Conservation (phyloP, 2,797 vertebrate species). For the Pygocentrus nattereri region DNA sequence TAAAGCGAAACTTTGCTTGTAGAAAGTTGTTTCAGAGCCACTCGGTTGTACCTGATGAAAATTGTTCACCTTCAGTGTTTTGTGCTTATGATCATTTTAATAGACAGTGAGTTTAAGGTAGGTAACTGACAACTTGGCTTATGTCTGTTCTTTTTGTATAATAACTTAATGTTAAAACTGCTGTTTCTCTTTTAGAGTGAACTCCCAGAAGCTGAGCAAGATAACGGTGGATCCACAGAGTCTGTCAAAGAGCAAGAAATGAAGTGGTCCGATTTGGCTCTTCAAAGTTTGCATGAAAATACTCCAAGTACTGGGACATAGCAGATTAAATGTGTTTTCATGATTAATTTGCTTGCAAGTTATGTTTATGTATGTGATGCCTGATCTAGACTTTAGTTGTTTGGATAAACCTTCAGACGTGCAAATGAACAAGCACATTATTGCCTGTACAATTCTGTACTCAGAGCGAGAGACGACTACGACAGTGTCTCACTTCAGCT, state of each 20-base stretch:
- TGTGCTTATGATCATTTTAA: too few relatives aligned
- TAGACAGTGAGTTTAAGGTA: too few relatives aligned
- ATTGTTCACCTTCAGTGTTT: too few relatives aligned
- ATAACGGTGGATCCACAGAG: slow-evolving; percentile 94
- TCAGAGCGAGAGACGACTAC: neutral
- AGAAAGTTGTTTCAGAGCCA: too few relatives aligned
- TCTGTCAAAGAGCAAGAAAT: slow-evolving; percentile 99
- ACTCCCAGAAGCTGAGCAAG: slow-evolving; percentile 96
- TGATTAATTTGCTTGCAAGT: neutral
- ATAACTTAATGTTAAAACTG: neutral
- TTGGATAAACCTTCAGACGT: neutral
- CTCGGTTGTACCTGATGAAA: too few relatives aligned
- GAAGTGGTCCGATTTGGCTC: slow-evolving; percentile 97
- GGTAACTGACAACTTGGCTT: too few relatives aligned
- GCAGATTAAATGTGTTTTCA: neutral
- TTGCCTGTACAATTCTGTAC: neutral
- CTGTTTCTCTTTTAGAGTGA: slow-evolving; percentile 82
- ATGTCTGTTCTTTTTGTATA: too few relatives aligned
- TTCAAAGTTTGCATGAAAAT: slow-evolving; percentile 96
- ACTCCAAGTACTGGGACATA: slow-evolving; percentile 88
- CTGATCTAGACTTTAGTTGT: neutral
- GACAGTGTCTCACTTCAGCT: neutral
- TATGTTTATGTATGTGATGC: neutral
- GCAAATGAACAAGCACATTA: neutral
- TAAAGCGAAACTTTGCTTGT: too few relatives aligned